Base-by-base conservation (phyloP, 2,888 invertebrate species). In the Amiota minor region DNA sequence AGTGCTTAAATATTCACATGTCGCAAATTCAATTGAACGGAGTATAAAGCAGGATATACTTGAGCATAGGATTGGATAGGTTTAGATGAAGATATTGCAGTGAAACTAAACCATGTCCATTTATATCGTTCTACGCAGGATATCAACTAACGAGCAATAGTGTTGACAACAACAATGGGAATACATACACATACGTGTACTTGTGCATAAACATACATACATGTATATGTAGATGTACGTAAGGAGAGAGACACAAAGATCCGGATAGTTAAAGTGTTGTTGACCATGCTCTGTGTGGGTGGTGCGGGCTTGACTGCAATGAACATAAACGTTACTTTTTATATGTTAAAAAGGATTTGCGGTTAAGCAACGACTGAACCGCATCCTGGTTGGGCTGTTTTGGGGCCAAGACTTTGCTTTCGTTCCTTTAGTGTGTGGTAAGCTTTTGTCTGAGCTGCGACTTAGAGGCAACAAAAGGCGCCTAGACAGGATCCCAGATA, bases 1-100 rank as follows among this genome's bases (percentile, higher is more conserved):
- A 84, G 83, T 83, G 80, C 84, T 83, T 83, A 84, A 83, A 83
- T 83, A 83, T 83, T 83, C 83, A 83, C 83, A 84, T 83, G 83
- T 83, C 84, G 83, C 83, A 84, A 84, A 83, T 83, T 83, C 83
- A 83, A 83, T 83, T 83, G 83, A 84, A 83, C 71, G 68, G 53
- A 35, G 35, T 35, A 35, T 35, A 35, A 35, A 35, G 35, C 35
- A 35, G 35, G 35, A 35, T 35, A 35, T 35, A 35, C 35, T 6
- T 35, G 35, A 35, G 35, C 35, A 35, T 35, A 35, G 35, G 35
- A 35, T 35, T 6, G 2, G 35, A 35, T 35, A 35, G 35, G 35
- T 35, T 35, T 35, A 35, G 35, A 35, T 35, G 35, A 76, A 80
- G 79, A 80, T 79, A 81, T 72, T 80, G 80, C 81, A 82, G 81